These are phyloP conservation scores for Trididemnum nubilum DNA, from an alignment of 23 tunicate species.

Conservation along the genomic window DNA sequence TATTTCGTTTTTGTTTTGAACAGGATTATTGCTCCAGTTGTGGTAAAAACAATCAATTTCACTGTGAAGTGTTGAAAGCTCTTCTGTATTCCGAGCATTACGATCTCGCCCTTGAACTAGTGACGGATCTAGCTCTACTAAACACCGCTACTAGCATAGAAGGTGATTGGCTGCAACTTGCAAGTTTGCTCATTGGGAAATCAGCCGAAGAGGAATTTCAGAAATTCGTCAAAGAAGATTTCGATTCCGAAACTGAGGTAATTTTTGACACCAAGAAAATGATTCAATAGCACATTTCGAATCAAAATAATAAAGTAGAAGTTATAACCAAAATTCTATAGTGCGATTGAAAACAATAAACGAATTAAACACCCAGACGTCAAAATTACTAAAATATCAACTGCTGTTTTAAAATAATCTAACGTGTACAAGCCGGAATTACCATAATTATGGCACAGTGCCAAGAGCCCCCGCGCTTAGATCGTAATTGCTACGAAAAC, in stretches of 20 bases:
- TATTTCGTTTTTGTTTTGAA: neutral
- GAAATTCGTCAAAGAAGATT: neutral
- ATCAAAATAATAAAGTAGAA: no score
- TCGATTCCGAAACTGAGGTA: neutral
- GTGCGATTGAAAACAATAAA: no score
- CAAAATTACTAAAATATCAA: no score
- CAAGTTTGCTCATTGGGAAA: conserved; percentile 19
- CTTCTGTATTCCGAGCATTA: conserved; percentile 59
- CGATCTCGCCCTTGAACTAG: conserved; percentile 38
- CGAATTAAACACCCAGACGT: no score
- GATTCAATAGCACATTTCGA: no score
- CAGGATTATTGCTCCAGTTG: conserved; percentile 57
- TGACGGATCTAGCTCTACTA: conserved; percentile 42
- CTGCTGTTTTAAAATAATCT: no score
- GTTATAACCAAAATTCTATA: no score
- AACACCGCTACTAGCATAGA: conserved; percentile 41
- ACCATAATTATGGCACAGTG: no score
- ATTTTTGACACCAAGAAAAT: no score
- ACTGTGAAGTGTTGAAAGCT: conserved; percentile 41
- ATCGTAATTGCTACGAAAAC: no score
- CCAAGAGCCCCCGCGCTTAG: no score
- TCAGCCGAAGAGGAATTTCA: conserved; percentile 1
- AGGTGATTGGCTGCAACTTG: conserved; percentile 16
- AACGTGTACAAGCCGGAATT: no score
- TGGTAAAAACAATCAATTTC: conserved; percentile 7